Conservation (phyloP, 1,140 invertebrate genomes). For the Phthorimaea operculella region DNA sequence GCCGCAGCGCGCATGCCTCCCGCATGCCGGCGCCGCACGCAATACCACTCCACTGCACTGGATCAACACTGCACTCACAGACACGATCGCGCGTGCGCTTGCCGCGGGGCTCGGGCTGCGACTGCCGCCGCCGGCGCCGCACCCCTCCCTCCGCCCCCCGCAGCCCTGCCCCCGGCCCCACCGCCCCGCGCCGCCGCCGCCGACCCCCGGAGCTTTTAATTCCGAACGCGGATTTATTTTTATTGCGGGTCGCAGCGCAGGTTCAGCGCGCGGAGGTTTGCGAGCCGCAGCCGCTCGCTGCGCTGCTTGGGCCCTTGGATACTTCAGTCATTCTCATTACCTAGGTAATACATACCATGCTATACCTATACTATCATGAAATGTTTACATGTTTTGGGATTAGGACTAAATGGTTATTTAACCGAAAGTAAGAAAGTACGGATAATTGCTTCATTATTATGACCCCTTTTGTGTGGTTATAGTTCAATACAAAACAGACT, state of each 20-base stretch:
- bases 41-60: conserved; percentile 10
- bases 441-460: too few species aligned
- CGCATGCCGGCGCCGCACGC: conserved; percentile 29
- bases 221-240: conserved; percentile 25
- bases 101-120: conserved; percentile 31
- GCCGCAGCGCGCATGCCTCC: conserved; percentile 37
- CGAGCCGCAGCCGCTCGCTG: background rate
- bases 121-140: conserved; percentile 41
- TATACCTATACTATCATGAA: background rate
- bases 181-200: conserved; percentile 6
- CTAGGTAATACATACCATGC: background rate
- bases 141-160: conserved; percentile 11
- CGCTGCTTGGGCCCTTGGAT: background rate
- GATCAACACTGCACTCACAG: conserved; percentile 1
- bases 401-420: background rate
- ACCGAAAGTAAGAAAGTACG: too few species aligned
- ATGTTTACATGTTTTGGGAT: background rate
- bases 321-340: background rate
- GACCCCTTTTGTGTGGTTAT: background rate
- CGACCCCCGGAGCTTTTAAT: conserved; percentile 25
- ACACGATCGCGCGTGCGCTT: conserved; percentile 23
- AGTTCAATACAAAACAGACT: too few species aligned
- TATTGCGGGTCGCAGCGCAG: conserved; percentile 16
- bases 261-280: background rate
- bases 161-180: conserved; percentile 26